Percentiles rank a stretch among this genome's conserved stretches.
Evolutionary conservation across 2,113 vertebrate species (phyloP).

Genomic region (Charina bottae): DNA sequence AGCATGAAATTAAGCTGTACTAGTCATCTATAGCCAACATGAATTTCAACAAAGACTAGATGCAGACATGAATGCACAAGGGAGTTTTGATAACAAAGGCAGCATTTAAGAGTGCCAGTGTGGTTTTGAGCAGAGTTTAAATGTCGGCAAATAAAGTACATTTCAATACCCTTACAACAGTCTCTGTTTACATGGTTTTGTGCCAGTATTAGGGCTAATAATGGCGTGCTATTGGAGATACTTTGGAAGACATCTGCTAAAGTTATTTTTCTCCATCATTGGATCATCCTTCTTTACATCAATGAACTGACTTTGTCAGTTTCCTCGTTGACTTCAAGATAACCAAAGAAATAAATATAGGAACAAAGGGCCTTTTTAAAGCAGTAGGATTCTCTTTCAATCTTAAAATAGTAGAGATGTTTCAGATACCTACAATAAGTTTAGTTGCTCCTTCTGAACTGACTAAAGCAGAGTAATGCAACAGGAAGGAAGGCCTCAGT

Average conservation of each 20-base stretch:
- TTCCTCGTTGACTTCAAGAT: not conserved
- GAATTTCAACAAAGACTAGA: constrained; percentile 53
- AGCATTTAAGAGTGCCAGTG: constrained; percentile 59
- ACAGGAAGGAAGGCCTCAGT: not conserved
- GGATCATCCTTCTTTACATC: not conserved
- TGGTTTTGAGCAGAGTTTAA: constrained; percentile 55
- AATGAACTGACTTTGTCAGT: not conserved
- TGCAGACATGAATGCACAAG: constrained; percentile 41
- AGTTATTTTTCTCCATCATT: constrained; percentile 16
- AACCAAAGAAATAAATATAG: not conserved
- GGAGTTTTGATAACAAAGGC: constrained; percentile 50
- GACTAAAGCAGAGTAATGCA: not conserved
- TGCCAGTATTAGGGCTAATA: constrained; percentile 47
- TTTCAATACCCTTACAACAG: constrained; percentile 50
- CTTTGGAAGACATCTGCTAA: constrained; percentile 26
- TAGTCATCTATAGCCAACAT: constrained; percentile 46
- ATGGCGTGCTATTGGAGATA: constrained; percentile 61
- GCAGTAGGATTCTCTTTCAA: constrained; percentile 11
- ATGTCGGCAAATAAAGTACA: constrained; percentile 57
- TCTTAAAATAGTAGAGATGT: constrained; percentile 19
- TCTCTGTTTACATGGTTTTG: constrained; percentile 55
- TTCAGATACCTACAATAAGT: not conserved
- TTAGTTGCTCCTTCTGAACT: constrained; percentile 10
- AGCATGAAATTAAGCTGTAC: not conserved
- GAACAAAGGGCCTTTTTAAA: not conserved